These are phyloP conservation scores for Dendroctonus valens DNA, from an alignment of 1,140 invertebrate genomes.

Conservation along the genomic window DNA sequence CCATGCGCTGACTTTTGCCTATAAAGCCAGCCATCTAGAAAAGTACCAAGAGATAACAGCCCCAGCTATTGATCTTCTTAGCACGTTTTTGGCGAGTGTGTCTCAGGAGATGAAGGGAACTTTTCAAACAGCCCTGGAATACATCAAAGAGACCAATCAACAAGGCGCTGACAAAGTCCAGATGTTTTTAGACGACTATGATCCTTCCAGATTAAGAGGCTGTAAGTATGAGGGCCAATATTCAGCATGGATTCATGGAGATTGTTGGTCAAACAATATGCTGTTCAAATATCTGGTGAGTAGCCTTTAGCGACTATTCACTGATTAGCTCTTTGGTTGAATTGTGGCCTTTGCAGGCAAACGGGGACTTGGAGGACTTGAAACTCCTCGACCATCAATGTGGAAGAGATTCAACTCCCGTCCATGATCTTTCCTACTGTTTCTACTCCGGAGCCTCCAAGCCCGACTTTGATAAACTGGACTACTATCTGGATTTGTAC, in stretches of 20 bases:
- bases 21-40: too few species aligned
- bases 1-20: conserved; percentile 44
- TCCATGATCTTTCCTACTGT: conserved; percentile 57
- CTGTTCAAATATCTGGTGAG: conserved; percentile 55
- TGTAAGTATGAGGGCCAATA: too few species aligned
- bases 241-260: conserved; percentile 49
- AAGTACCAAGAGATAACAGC: too few species aligned
- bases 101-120: too few species aligned
- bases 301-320: conserved; percentile 1
- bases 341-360: background rate
- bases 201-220: too few species aligned
- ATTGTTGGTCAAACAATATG: conserved; percentile 58
- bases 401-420: conserved; percentile 55
- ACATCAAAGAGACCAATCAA: too few species aligned
- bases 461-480: conserved; percentile 34
- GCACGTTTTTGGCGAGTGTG: too few species aligned
- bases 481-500: conserved; percentile 34
- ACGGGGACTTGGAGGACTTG: background rate
- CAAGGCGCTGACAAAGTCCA: too few species aligned
- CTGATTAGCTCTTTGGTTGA: background rate
- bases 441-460: conserved; percentile 55
- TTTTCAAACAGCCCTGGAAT: too few species aligned
- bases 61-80: too few species aligned
- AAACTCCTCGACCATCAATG: conserved; percentile 56
- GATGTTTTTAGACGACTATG: too few species aligned